These are phyloP conservation scores for Auanema sp. DNA, from an alignment of 2,888 invertebrate genomes.

Conservation along the genomic window DNA sequence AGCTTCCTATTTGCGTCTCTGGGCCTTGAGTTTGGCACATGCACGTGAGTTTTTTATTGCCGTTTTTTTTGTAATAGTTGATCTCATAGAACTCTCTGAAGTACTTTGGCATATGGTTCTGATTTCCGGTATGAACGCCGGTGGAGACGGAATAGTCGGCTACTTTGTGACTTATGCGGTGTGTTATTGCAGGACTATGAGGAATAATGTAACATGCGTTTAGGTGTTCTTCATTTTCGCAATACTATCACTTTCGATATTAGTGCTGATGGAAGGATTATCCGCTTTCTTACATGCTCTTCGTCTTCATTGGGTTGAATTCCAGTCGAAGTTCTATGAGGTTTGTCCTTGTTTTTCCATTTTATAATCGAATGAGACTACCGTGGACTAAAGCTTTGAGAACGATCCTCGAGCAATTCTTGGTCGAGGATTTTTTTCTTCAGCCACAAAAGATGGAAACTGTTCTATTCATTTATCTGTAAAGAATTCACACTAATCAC, in stretches of 20 bases:
- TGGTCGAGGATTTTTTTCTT: too few species aligned
- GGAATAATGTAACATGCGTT: constrained; percentile 4
- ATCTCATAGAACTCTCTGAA: constrained; percentile 44
- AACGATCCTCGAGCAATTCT: too few species aligned
- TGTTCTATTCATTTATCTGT: too few species aligned
- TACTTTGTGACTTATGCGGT: constrained; percentile 21
- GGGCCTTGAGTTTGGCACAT: constrained; percentile 96
- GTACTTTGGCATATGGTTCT: constrained; percentile 52
- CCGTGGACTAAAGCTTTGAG: too few species aligned
- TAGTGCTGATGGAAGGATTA: constrained; percentile 63
- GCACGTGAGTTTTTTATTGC: constrained; percentile 76
- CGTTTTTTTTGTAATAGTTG: not conserved
- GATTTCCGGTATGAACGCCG: constrained; percentile 32
- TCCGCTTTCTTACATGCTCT: constrained; percentile 64
- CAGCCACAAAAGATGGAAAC: too few species aligned
- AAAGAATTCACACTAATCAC: too few species aligned
- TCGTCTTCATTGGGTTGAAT: constrained; percentile 78
- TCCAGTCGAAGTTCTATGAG: constrained; percentile 94
- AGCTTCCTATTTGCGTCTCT: constrained; percentile 94
- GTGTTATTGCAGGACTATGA: constrained; percentile 2
- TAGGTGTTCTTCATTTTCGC: constrained; percentile 82
- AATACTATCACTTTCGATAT: constrained; percentile 57
- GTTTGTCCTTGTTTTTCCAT: constrained; percentile 64
- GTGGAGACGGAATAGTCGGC: constrained; percentile 8
- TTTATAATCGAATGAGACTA: not conserved